A percentile compares a stretch with the other conserved stretches of the same genome.
These are phyloP conservation scores for Drosophila nigricruria DNA, from an alignment of 2,888 invertebrate genomes.

Conservation along the genomic window DNA sequence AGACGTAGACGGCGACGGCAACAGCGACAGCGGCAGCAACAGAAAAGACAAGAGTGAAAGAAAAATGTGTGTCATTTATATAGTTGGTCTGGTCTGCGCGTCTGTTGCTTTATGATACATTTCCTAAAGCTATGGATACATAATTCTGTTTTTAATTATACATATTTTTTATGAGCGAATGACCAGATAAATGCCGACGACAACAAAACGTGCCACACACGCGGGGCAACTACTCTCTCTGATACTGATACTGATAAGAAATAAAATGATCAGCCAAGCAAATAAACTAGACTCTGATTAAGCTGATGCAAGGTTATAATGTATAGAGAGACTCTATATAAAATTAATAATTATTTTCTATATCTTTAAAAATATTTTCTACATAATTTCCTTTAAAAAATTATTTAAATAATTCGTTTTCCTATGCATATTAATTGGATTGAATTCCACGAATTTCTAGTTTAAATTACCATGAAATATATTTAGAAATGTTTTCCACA, in stretches of 20 bases:
- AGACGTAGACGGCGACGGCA: neutral
- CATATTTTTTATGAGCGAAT: slow-evolving; percentile 34
- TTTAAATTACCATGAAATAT: neutral
- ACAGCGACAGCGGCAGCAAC: slow-evolving; percentile 23
- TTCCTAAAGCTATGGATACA: slow-evolving; percentile 30
- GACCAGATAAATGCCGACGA: neutral
- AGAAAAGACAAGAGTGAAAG: slow-evolving; percentile 33
- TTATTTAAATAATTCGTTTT: too few species aligned
- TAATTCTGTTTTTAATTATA: slow-evolving; percentile 36
- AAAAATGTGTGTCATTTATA: slow-evolving; percentile 72
- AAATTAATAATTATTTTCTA: too few species aligned
- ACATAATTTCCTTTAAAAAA: too few species aligned
- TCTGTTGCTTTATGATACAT: slow-evolving; percentile 46
- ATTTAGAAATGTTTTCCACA: neutral
- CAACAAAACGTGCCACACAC: slow-evolving; percentile 5
- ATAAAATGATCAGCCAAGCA: slow-evolving; percentile 7
- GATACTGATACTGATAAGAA: slow-evolving; percentile 30
- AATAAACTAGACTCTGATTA: neutral
- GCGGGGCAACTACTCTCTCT: neutral
- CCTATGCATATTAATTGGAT: too few species aligned
- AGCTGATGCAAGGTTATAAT: neutral
- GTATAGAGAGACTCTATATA: neutral
- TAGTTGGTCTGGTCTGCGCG: slow-evolving; percentile 31
- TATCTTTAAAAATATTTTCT: too few species aligned
- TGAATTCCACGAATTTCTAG: too few species aligned